These are phyloP conservation scores for Zaprionus africanus DNA, from an alignment of 1,140 invertebrate genomes.

Conservation along the genomic window DNA sequence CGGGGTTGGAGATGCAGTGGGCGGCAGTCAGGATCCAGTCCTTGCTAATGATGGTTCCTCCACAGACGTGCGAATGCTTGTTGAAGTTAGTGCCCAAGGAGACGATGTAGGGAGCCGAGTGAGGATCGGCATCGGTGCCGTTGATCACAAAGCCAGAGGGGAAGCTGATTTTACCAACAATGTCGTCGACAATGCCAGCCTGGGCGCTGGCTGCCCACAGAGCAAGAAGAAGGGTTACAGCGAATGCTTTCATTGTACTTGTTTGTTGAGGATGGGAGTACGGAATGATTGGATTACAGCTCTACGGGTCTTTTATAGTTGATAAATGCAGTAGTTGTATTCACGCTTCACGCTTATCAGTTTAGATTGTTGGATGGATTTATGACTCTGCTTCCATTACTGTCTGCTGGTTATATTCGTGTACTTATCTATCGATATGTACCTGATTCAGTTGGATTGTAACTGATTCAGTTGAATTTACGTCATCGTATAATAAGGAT, in stretches of 20 bases:
- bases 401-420: slow-evolving; percentile 15
- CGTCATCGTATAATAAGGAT: background rate
- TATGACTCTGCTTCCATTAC: slow-evolving; percentile 55
- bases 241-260: slow-evolving; percentile 68
- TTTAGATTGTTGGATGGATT: slow-evolving; percentile 60
- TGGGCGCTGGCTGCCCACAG: slow-evolving; percentile 57
- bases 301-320: slow-evolving; percentile 48
- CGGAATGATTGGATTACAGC: background rate
- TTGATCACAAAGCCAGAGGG: slow-evolving; percentile 77
- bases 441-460: background rate
- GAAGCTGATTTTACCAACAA: slow-evolving; percentile 64
- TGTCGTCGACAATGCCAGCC: slow-evolving; percentile 47
- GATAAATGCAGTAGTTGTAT: background rate
- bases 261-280: slow-evolving; percentile 12
- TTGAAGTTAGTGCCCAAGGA: slow-evolving; percentile 53
- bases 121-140: slow-evolving; percentile 70
- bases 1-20: slow-evolving; percentile 65
- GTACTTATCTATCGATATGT: slow-evolving; percentile 2
- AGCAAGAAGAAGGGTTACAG: slow-evolving; percentile 59
- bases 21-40: slow-evolving; percentile 77
- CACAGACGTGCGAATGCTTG: slow-evolving; percentile 74
- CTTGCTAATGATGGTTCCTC: slow-evolving; percentile 69
- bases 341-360: slow-evolving; percentile 4
- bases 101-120: slow-evolving; percentile 79
- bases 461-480: background rate